Evolutionary conservation across 2,888 invertebrate species (phyloP).

Genomic region (Tubulanus polymorphus): DNA sequence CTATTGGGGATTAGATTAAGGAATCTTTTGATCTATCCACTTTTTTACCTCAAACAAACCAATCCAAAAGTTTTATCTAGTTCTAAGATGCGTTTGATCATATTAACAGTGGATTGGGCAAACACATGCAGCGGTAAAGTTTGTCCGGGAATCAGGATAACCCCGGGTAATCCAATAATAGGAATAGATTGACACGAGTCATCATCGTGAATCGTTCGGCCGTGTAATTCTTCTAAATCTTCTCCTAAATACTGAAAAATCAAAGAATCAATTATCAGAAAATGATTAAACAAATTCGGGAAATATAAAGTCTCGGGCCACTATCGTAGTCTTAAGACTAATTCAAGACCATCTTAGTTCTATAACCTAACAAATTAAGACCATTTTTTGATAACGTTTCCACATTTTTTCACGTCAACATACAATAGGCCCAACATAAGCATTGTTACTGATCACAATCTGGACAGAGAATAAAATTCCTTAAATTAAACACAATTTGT

Average conservation of each 20-base stretch:
- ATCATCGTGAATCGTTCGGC: constrained; percentile 64
- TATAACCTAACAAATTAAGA: too few species aligned
- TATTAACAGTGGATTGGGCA: constrained; percentile 58
- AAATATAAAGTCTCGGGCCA: too few species aligned
- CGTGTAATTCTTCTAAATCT: constrained; percentile 63
- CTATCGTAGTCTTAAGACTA: too few species aligned
- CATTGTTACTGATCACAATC: too few species aligned
- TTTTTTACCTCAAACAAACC: constrained; percentile 48
- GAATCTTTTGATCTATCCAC: too few species aligned
- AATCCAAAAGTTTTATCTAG: constrained; percentile 66
- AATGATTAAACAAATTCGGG: too few species aligned
- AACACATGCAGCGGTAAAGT: constrained; percentile 69
- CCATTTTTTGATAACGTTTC: too few species aligned
- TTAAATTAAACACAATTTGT: too few species aligned
- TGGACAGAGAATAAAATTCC: too few species aligned
- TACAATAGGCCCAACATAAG: too few species aligned
- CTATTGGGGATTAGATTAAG: not conserved
- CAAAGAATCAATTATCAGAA: constrained; percentile 9
- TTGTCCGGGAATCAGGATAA: constrained; percentile 74
- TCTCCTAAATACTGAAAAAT: constrained; percentile 60
- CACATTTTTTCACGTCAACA: too few species aligned
- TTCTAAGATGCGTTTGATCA: constrained; percentile 59
- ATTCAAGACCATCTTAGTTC: too few species aligned
- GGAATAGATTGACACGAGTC: constrained; percentile 56
- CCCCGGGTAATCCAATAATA: constrained; percentile 59